phyloP scores from a whole-genome alignment of 2,797 vertebrate species.

The Margarornis squamiger region DNA sequence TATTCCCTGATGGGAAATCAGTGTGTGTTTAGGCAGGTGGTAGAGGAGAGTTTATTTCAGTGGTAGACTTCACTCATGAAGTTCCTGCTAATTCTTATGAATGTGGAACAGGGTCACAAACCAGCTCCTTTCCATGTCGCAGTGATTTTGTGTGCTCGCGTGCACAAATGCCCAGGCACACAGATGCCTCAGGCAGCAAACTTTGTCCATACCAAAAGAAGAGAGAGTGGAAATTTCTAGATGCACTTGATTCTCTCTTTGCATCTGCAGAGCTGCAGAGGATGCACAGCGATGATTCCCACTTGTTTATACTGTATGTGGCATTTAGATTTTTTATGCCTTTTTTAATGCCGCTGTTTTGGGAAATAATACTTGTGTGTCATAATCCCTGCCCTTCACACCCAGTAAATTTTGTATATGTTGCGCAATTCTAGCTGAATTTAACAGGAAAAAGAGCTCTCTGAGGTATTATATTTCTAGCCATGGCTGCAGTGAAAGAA shows the following conservation, averaged over 20 bases:
- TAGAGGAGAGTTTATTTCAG: neutral
- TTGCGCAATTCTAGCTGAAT: neutral
- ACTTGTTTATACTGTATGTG: neutral
- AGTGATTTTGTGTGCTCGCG: neutral
- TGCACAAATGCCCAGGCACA: neutral
- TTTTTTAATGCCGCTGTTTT: neutral
- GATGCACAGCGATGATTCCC: neutral
- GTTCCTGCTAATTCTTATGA: neutral
- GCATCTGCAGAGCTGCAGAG: neutral
- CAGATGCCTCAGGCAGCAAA: neutral
- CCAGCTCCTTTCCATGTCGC: neutral
- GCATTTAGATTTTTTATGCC: neutral
- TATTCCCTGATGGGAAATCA: conserved; percentile 6
- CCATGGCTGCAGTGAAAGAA: neutral
- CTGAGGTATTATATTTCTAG: neutral
- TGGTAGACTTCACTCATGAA: neutral
- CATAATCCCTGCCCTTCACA: neutral
- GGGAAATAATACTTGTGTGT: neutral
- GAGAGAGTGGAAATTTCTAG: neutral
- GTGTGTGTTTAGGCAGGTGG: neutral
- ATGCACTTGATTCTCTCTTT: neutral
- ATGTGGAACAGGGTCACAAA: neutral
- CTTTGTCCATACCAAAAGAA: neutral
- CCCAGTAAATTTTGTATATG: neutral
- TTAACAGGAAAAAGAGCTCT: neutral